Base-by-base conservation (phyloP, 2,888 invertebrate species). In the Platerodrilus igneus region DNA sequence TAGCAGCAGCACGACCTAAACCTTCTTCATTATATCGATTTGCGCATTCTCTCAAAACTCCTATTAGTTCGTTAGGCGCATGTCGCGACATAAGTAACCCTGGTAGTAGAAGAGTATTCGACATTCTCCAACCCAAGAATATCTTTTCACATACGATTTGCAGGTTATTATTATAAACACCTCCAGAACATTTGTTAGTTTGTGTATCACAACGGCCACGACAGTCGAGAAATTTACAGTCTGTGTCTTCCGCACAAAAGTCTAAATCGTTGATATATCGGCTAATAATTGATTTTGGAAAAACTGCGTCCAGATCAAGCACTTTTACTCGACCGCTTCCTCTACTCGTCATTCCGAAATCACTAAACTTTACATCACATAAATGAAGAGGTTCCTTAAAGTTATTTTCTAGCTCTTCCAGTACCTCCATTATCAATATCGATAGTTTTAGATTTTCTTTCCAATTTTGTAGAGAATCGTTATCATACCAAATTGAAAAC, bases 211-310 rank as follows among this genome's bases (percentile, higher is more conserved):
- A 84, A 40, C 70, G 64, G 0, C 80, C 78, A 23, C 77, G 68
- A 55, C 83, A 83, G 54, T 83, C 82, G 50, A 76, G 76, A 57
- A 77, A 77, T 59, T 79, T 76, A 63, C 84, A 84, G 53, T 83
- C 82, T 29, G 72, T 70, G 57, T 83, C 76, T 14, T 59, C 63
- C 6, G 67, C 62, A 59, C 84, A 84, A 11, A 50, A 51, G 7
- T 52, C 51, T 3, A 58, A 55, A 49, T 71, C 69, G 7, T 66
- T 67, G 7, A 73, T 69, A 15, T 77, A 63, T 32, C 63, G 68
- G 51, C 70, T 71, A 4, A 74, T 68, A 14, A 77, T 66, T 4
- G 74, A 71, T 35, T 70, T 67, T 9, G 80, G 77, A 53, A 78
- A 75, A 3, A 79, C 77, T 2, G 76, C 74, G 52, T 81, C 79